Percentiles rank a stretch among this genome's conserved stretches.
Evolutionary conservation across 2,113 vertebrate genomes (phyloP).

Genomic region (Phaethon lepturus): DNA sequence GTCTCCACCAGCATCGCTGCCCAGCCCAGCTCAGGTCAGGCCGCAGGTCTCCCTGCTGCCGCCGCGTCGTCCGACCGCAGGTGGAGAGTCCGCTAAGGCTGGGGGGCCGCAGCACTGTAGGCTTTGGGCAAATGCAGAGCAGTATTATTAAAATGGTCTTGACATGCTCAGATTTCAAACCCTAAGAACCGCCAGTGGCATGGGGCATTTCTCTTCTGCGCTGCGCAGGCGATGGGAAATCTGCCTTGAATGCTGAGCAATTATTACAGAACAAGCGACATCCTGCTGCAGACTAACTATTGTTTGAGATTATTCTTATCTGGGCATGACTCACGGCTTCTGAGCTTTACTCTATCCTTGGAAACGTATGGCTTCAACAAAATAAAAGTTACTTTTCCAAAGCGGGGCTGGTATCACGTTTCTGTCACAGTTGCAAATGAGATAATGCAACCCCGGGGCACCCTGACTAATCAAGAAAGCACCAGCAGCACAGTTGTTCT

Average conservation of each 20-base stretch:
- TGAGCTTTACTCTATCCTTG: conserved; percentile 30
- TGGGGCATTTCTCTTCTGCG: not conserved
- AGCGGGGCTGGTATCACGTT: not conserved
- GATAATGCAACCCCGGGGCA: not conserved
- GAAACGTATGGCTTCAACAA: not conserved
- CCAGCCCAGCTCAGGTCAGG: not conserved
- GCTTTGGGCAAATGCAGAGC: not conserved
- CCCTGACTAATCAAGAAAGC: not conserved
- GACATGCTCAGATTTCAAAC: not conserved
- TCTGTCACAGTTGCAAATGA: not conserved
- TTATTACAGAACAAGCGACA: not conserved
- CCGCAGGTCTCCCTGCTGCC: not conserved
- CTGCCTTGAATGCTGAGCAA: not conserved
- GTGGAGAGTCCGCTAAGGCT: not conserved
- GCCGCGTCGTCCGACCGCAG: not conserved
- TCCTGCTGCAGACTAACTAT: not conserved
- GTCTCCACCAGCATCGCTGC: not conserved
- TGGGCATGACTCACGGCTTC: conserved; percentile 29
- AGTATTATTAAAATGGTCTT: not conserved
- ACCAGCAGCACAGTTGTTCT: not conserved
- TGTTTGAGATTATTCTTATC: not conserved
- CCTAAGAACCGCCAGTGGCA: not conserved
- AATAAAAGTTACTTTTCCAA: conserved; percentile 64
- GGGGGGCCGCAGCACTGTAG: not conserved
- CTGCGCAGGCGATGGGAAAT: not conserved